A percentile compares a stretch with the other conserved stretches of the same genome.
phyloP scores from a whole-genome alignment of 2,113 vertebrate species.

The Orycteropus afer region DNA sequence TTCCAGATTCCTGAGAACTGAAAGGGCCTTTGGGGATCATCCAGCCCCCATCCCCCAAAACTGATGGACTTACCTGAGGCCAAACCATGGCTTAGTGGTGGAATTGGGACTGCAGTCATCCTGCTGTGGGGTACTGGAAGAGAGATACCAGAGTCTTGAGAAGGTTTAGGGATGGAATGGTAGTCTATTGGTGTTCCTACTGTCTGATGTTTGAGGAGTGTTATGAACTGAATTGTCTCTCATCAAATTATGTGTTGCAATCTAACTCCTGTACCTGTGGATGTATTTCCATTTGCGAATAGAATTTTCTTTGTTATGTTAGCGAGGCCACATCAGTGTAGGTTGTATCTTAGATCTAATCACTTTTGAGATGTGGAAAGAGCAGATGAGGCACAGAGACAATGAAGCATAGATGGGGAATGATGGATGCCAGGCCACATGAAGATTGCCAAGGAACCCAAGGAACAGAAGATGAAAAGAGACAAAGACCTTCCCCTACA shows the following conservation, averaged over 20 bases:
- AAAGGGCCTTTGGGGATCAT: conserved; percentile 48
- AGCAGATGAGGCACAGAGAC: not conserved
- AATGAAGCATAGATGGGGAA: not conserved
- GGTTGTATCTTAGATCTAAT: not conserved
- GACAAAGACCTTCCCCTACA: not conserved
- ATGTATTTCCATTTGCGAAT: not conserved
- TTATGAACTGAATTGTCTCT: not conserved
- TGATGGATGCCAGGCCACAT: not conserved
- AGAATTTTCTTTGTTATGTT: not conserved
- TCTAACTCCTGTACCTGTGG: not conserved
- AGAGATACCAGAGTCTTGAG: not conserved
- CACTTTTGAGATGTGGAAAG: not conserved
- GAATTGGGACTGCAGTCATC: not conserved
- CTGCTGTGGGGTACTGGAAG: conserved; percentile 7
- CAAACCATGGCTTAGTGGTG: not conserved
- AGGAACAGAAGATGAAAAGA: not conserved
- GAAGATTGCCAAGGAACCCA: not conserved
- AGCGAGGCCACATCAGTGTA: not conserved
- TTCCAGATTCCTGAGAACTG: conserved; percentile 54
- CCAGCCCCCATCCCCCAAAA: not conserved
- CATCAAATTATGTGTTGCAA: not conserved
- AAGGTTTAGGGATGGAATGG: not conserved
- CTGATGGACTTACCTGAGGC: not conserved
- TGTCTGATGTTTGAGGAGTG: not conserved
- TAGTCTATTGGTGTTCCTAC: not conserved